These are phyloP conservation scores for Anarsia innoxiella DNA, from an alignment of 2,888 invertebrate genomes.

Conservation along the genomic window DNA sequence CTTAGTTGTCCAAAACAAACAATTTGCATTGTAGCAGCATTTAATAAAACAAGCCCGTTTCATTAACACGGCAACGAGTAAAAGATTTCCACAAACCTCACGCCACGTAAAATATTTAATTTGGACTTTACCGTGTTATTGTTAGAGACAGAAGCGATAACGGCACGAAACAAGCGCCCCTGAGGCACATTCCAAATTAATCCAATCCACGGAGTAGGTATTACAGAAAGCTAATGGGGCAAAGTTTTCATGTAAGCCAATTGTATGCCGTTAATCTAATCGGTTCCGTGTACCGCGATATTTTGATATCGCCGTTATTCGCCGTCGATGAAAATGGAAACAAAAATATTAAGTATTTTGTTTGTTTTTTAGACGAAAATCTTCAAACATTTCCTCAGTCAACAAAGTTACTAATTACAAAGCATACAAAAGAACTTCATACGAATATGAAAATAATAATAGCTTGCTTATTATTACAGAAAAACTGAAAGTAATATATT, in stretches of 20 bases:
- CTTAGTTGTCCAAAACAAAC: too few relatives aligned
- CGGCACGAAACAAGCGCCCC: conserved; percentile 44
- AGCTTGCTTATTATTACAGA: too few relatives aligned
- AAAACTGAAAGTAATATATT: too few relatives aligned
- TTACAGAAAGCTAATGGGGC: conserved; percentile 58
- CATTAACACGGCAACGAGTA: conserved; percentile 12
- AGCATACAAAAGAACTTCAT: too few relatives aligned
- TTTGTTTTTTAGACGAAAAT: too few relatives aligned
- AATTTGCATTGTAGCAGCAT: too few relatives aligned
- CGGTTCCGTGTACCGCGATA: conserved; percentile 32
- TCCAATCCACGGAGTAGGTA: conserved; percentile 42
- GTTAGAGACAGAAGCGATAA: conserved; percentile 47
- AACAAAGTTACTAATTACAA: too few relatives aligned
- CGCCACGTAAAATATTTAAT: conserved; percentile 39
- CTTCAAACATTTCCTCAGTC: too few relatives aligned
- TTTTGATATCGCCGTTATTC: conserved; percentile 28
- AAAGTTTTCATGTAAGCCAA: conserved; percentile 65
- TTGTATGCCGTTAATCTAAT: conserved; percentile 61
- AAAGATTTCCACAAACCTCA: conserved; percentile 10
- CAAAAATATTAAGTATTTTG: too few relatives aligned
- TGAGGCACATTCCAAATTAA: conserved; percentile 52
- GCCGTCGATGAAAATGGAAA: too few relatives aligned
- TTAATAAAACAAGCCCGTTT: conserved; percentile 10
- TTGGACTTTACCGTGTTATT: conserved; percentile 39
- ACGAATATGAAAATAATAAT: too few relatives aligned